Evolutionary conservation across 2,888 invertebrate genomes (phyloP).

Genomic region (Polydesmus complanatus): DNA sequence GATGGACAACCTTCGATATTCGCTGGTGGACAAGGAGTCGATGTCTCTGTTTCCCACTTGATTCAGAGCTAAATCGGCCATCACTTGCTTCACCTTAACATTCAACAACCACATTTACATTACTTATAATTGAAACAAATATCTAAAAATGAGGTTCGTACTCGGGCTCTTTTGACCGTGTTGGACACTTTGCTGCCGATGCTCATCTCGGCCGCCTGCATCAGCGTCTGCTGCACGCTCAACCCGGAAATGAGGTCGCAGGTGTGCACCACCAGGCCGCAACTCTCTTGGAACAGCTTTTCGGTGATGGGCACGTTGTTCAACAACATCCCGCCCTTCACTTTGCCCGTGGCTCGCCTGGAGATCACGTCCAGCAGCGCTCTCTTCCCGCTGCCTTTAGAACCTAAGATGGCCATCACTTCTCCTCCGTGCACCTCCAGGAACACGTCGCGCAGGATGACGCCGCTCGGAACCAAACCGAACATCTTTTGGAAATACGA

Average conservation of each 20-base stretch:
- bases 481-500: constrained; percentile 53
- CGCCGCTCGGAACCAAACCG: constrained; percentile 63
- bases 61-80: constrained; percentile 83
- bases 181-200: constrained; percentile 40
- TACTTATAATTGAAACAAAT: neutral
- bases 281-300: constrained; percentile 67
- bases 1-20: constrained; percentile 75
- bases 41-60: constrained; percentile 69
- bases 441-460: constrained; percentile 83
- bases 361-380: constrained; percentile 81
- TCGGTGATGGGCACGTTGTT: constrained; percentile 73
- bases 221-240: constrained; percentile 59
- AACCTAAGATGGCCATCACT: constrained; percentile 81
- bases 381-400: constrained; percentile 88
- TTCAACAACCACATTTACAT: neutral
- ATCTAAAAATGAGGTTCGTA: constrained; percentile 33
- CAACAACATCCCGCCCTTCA: constrained; percentile 63
- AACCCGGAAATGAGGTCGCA: constrained; percentile 69
- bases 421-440: constrained; percentile 83
- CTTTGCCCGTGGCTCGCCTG: constrained; percentile 25
- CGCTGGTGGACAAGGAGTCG: constrained; percentile 71
- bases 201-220: constrained; percentile 26
- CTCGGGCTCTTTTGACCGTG: constrained; percentile 65
- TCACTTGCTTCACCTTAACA: constrained; percentile 55
- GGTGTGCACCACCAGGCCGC: constrained; percentile 76